Conservation (phyloP, 2,113 vertebrate species). For the Cyprinodon variegatus region DNA sequence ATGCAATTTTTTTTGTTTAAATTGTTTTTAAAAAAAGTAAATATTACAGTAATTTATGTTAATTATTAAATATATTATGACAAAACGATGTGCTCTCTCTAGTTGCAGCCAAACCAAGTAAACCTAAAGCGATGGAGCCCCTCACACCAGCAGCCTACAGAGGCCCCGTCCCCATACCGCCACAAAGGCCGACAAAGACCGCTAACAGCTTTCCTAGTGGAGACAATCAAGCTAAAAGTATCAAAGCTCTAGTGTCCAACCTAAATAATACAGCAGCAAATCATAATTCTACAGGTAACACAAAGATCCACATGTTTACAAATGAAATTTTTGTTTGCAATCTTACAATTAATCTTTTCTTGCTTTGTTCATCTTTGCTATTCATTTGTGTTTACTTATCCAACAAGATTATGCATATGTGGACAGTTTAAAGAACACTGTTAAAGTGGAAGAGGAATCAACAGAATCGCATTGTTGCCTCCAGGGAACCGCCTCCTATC, state of each 20-base stretch:
- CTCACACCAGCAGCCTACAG: conserved; percentile 47
- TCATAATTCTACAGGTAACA: conserved; percentile 52
- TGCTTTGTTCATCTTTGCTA: not conserved
- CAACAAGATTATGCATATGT: conserved; percentile 86
- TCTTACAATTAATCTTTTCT: not conserved
- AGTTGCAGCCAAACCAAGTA: conserved; percentile 64
- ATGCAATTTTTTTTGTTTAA: not conserved
- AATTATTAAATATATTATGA: conserved; percentile 4
- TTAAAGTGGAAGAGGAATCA: conserved; percentile 89
- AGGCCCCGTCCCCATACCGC: conserved; percentile 68
- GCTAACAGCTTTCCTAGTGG: conserved; percentile 30
- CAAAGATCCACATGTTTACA: not conserved
- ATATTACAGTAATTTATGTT: not conserved
- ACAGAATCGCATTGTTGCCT: conserved; percentile 83
- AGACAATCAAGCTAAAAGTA: conserved; percentile 45
- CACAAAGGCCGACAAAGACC: conserved; percentile 64
- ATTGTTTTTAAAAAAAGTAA: not conserved
- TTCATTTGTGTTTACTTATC: conserved; percentile 60
- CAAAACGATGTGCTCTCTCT: conserved; percentile 8
- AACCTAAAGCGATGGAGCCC: conserved; percentile 66
- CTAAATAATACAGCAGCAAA: conserved; percentile 56
- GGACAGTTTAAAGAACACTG: conserved; percentile 81
- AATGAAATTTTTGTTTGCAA: no score
- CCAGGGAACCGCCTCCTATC: conserved; percentile 84
- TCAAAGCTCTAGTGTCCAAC: conserved; percentile 38